These are phyloP conservation scores for Xiphophorus birchmanni DNA, from an alignment of 2,797 vertebrate genomes.

Conservation along the genomic window DNA sequence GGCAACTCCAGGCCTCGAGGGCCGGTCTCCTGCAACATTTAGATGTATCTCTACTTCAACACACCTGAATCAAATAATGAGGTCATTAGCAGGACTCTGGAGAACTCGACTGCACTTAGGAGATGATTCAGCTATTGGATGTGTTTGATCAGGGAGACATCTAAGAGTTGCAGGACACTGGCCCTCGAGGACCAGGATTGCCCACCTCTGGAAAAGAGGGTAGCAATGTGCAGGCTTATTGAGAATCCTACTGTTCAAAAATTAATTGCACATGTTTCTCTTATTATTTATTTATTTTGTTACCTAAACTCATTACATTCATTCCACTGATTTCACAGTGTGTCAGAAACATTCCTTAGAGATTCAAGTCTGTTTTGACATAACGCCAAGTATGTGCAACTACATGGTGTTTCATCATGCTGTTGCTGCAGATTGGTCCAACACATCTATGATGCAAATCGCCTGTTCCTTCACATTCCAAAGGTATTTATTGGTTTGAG, in stretches of 20 bases:
- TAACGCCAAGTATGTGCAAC: neutral
- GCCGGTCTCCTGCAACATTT: too few species aligned
- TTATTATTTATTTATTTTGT: conserved; percentile 2
- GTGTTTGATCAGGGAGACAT: too few species aligned
- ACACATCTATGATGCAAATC: neutral
- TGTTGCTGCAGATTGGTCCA: neutral
- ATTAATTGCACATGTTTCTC: neutral
- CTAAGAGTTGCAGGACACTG: too few species aligned
- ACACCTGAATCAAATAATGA: too few species aligned
- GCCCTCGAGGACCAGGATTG: too few species aligned
- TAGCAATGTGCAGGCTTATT: neutral
- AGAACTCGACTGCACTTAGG: too few species aligned
- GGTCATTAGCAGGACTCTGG: too few species aligned
- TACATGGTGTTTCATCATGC: neutral
- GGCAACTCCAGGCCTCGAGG: too few species aligned
- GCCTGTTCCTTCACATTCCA: neutral
- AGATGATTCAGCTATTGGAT: too few species aligned
- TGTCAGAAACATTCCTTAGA: neutral
- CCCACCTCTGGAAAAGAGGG: neutral
- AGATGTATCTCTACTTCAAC: too few species aligned
- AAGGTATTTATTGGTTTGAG: neutral
- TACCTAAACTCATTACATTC: neutral
- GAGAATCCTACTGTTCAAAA: neutral
- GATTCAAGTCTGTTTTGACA: neutral
- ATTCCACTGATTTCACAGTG: neutral